Evolutionary conservation across 1,140 invertebrate genomes (phyloP).

Genomic region (Neotoxoptera formosana): DNA sequence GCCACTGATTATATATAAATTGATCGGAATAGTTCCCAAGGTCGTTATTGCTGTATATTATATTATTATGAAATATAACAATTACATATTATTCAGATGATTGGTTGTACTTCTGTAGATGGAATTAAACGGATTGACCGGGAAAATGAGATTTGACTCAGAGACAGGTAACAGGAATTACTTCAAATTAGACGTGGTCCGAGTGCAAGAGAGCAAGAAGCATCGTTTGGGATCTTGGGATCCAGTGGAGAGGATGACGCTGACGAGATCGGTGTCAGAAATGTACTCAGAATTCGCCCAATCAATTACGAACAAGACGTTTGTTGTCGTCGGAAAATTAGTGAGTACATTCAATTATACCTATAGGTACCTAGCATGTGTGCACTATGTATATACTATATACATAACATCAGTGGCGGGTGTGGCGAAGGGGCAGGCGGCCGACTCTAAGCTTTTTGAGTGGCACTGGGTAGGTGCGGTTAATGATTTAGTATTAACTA

Average conservation of each 20-base stretch:
- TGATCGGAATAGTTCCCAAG: not conserved
- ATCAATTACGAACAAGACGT: constrained; percentile 89
- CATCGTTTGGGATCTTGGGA: constrained; percentile 90
- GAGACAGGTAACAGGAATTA: constrained; percentile 90
- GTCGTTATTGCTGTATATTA: not conserved
- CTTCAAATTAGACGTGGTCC: constrained; percentile 89
- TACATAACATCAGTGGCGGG: too few species aligned
- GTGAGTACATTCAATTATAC: constrained; percentile 68
- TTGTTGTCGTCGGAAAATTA: constrained; percentile 89
- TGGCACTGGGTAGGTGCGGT: too few species aligned
- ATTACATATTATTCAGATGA: not conserved
- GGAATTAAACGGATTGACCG: constrained; percentile 89
- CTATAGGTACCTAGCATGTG: too few species aligned
- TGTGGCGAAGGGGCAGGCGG: too few species aligned
- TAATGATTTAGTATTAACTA: too few species aligned
- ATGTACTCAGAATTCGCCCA: constrained; percentile 84
- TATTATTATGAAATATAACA: too few species aligned
- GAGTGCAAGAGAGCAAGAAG: constrained; percentile 81
- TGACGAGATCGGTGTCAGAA: constrained; percentile 85
- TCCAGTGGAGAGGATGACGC: constrained; percentile 85
- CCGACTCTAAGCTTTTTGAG: too few species aligned
- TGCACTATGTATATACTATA: not conserved
- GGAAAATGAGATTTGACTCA: constrained; percentile 92
- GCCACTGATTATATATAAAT: too few species aligned
- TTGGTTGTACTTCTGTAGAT: constrained; percentile 69